Evolutionary conservation across 2,888 invertebrate genomes (phyloP), one percentile per base, ranked within the genome.

Genomic region (Lamellibrachia satsuma): DNA sequence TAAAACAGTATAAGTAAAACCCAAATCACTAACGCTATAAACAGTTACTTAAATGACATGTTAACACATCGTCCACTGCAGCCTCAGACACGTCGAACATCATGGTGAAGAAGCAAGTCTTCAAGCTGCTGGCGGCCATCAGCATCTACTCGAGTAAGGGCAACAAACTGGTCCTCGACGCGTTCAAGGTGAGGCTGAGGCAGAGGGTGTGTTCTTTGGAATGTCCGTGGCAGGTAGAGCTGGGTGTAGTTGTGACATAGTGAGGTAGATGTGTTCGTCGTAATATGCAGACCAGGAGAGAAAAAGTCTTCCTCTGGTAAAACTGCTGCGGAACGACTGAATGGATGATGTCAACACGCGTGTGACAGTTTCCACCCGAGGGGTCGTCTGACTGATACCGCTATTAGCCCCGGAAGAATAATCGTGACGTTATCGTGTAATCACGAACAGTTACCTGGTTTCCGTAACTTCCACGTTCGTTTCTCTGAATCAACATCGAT

Each of bases 71-170:
- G 3, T 1, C 55, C 55, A 22, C 52, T 97, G 52, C 96, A 97
- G 99, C 99, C 95, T 97, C 99, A 97, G 98, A 98, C 96, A 98
- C 99, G 90, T 98, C 97, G 95, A 98, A 98, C 96, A 97, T 98
- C 92, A 98, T 98, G 94, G 98, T 99, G 95, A 99, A 99, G 97
- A 99, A 99, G 97, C 99, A 99, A 97, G 98, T 99, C 96, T 98
- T 99, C 97, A 99, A 99, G 97, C 97, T 99, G 94, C 97, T 99
- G 94, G 98, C 99, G 92, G 99, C 99, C 57, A 97, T 99, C 93
- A 99, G 99, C 96, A 98, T 98, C 93, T 99, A 99, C 97, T 99
- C 98, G 96, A 97, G 98, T 93, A 98, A 99, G 94, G 96, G 96
- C 2, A 95, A 95, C 93, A 93, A 94, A n/a, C 93, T 95, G 22